Evolutionary conservation across 2,797 vertebrate species (phyloP).

Genomic region (Cyclopterus lumpus): DNA sequence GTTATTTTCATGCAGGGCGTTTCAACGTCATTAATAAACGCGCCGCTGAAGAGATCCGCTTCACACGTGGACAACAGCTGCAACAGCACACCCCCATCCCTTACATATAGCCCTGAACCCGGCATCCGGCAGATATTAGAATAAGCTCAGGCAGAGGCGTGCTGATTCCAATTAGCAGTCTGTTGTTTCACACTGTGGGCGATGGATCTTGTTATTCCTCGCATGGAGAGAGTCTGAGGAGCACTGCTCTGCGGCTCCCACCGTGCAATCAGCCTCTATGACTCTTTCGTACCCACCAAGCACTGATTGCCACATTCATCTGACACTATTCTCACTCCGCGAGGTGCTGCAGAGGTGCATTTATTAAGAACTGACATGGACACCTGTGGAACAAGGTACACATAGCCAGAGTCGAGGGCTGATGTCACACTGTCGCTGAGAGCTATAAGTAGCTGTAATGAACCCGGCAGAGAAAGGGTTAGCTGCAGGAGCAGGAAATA

Average conservation of each 20-base stretch:
- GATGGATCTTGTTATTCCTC: slow-evolving; percentile 81
- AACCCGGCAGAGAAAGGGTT: slow-evolving; percentile 59
- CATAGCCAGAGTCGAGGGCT: slow-evolving; percentile 49
- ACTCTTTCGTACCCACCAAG: slow-evolving; percentile 74
- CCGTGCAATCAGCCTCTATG: slow-evolving; percentile 81
- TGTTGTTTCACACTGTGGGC: slow-evolving; percentile 82
- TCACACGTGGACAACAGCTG: slow-evolving; percentile 59
- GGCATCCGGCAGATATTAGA: slow-evolving; percentile 75
- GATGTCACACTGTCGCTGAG: slow-evolving; percentile 34
- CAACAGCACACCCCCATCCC: slow-evolving; percentile 54
- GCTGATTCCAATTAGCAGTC: slow-evolving; percentile 85
- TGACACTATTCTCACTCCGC: slow-evolving; percentile 61
- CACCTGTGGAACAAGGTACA: slow-evolving; percentile 65
- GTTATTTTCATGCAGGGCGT: slow-evolving; percentile 10
- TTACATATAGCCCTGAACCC: slow-evolving; percentile 61
- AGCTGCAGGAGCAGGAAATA: slow-evolving; percentile 55
- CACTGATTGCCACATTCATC: slow-evolving; percentile 82
- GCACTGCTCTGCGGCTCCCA: slow-evolving; percentile 70
- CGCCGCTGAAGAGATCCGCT: slow-evolving; percentile 14
- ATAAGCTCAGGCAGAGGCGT: slow-evolving; percentile 75
- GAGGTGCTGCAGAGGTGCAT: slow-evolving; percentile 68
- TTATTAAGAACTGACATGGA: slow-evolving; percentile 66
- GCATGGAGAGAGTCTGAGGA: slow-evolving; percentile 79
- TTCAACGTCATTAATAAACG: slow-evolving; percentile 35
- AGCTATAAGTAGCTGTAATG: slow-evolving; percentile 54